A percentile compares a stretch with the other conserved stretches of the same genome.
Conservation (phyloP, 2,888 invertebrate genomes). For the Cheilosia vernalis region DNA sequence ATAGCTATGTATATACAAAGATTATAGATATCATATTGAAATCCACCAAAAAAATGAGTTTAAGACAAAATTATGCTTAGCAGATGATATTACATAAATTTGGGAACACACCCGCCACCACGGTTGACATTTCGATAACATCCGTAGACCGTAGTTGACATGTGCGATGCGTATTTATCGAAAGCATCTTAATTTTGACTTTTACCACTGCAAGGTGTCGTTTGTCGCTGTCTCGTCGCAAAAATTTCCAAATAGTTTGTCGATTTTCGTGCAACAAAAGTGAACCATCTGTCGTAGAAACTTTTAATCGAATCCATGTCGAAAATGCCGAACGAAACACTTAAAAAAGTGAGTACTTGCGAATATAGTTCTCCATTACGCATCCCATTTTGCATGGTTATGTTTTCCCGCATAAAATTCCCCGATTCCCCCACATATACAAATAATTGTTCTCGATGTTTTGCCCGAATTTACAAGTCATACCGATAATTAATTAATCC, state of each 20-base stretch:
- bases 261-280: conserved; percentile 31
- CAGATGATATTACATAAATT: background rate
- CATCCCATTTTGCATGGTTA: conserved; percentile 64
- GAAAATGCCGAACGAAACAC: conserved; percentile 81
- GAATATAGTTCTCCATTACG: conserved; percentile 31
- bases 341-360: conserved; percentile 78
- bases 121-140: conserved; percentile 54
- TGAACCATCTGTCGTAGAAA: conserved; percentile 36
- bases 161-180: conserved; percentile 65
- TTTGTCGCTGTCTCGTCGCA: conserved; percentile 69
- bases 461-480: conserved; percentile 19
- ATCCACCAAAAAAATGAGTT: background rate
- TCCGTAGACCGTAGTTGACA: conserved; percentile 38
- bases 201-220: conserved; percentile 70
- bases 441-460: conserved; percentile 8
- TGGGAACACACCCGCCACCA: conserved; percentile 10
- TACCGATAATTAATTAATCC: background rate
- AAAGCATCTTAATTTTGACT: conserved; percentile 61
- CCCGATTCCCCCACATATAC: conserved; percentile 22
- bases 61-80: background rate
- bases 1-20: too few relatives aligned
- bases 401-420: conserved; percentile 68
- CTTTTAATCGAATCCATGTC: conserved; percentile 15
- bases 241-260: conserved; percentile 29
- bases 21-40: background rate